A percentile compares a stretch with the other conserved stretches of the same genome.
phyloP scores from a whole-genome alignment of 2,888 invertebrate species.

The Spodoptera picta region DNA sequence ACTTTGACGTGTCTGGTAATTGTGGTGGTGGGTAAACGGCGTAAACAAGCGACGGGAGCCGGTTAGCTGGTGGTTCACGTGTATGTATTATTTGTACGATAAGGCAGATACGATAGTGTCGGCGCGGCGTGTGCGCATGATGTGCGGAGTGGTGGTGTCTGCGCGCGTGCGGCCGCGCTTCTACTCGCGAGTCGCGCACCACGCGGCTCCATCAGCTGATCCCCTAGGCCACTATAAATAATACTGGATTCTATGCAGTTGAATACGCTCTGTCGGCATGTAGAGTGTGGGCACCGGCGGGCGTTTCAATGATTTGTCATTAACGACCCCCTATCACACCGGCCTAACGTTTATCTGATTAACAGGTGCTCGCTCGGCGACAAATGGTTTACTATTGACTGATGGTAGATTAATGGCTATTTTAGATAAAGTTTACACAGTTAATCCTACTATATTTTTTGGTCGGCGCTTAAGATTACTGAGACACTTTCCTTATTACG shows the following conservation, averaged over 20 bases:
- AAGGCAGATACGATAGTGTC: slow-evolving; percentile 57
- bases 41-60: slow-evolving; percentile 73
- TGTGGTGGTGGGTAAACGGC: slow-evolving; percentile 59
- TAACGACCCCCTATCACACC: slow-evolving; percentile 24
- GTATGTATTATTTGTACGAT: slow-evolving; percentile 66
- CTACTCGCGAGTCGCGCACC: slow-evolving; percentile 44
- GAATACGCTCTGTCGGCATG: slow-evolving; percentile 22
- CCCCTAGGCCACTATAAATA: slow-evolving; percentile 87
- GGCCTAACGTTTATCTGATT: slow-evolving; percentile 18
- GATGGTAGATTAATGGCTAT: slow-evolving; percentile 28
- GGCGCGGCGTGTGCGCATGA: slow-evolving; percentile 57
- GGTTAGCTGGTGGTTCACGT: slow-evolving; percentile 73
- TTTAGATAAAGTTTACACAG: slow-evolving; percentile 38
- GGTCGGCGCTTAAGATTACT: slow-evolving; percentile 12
- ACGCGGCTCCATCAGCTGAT: slow-evolving; percentile 79
- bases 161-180: slow-evolving; percentile 47
- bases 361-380: slow-evolving; percentile 5
- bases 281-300: slow-evolving; percentile 5
- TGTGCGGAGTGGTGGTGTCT: slow-evolving; percentile 47
- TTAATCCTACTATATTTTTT: slow-evolving; percentile 29
- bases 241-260: slow-evolving; percentile 81
- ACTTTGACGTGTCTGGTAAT: slow-evolving; percentile 57
- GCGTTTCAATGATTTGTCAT: slow-evolving; percentile 19
- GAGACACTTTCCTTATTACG: not conserved
- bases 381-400: slow-evolving; percentile 14